A percentile compares a stretch with the other conserved stretches of the same genome.
These are phyloP conservation scores for Calcarius ornatus DNA, from an alignment of 2,113 vertebrate species.

Conservation along the genomic window DNA sequence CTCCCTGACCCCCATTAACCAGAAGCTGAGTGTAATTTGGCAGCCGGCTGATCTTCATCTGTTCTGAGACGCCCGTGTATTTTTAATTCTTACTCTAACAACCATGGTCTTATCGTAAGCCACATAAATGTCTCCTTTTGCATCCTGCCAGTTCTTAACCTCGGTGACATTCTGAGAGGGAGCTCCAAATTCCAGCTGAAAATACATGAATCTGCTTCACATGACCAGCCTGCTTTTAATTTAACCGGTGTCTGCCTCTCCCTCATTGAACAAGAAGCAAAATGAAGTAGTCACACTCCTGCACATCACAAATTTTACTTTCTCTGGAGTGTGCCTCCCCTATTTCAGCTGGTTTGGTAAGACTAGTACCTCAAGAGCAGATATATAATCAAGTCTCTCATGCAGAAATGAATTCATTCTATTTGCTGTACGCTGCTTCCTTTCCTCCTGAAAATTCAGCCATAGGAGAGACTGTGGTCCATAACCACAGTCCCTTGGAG, in stretches of 20 bases:
- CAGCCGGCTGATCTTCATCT: background rate
- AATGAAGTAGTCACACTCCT: background rate
- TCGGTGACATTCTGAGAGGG: background rate
- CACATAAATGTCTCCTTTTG: background rate
- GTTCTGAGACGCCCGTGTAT: background rate
- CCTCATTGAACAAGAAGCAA: background rate
- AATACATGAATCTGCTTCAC: background rate
- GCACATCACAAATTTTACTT: background rate
- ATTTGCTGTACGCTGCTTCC: background rate
- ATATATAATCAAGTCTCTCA: background rate
- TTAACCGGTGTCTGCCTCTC: background rate
- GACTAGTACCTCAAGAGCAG: background rate
- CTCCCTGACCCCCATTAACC: background rate
- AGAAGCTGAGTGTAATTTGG: background rate
- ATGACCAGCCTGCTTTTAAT: background rate
- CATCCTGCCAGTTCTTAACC: background rate
- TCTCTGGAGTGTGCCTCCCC: background rate
- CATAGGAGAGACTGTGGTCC: background rate
- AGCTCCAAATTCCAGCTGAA: background rate
- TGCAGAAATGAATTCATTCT: background rate
- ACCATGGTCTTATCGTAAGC: background rate
- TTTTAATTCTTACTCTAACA: conserved; percentile 11
- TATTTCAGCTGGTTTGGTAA: background rate
- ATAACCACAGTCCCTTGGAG: conserved; percentile 12
- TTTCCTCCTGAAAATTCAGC: conserved; percentile 21